Conservation (phyloP, 37 sponge, comb jelly and placozoan genomes). For the Petrosia ficiformis region DNA sequence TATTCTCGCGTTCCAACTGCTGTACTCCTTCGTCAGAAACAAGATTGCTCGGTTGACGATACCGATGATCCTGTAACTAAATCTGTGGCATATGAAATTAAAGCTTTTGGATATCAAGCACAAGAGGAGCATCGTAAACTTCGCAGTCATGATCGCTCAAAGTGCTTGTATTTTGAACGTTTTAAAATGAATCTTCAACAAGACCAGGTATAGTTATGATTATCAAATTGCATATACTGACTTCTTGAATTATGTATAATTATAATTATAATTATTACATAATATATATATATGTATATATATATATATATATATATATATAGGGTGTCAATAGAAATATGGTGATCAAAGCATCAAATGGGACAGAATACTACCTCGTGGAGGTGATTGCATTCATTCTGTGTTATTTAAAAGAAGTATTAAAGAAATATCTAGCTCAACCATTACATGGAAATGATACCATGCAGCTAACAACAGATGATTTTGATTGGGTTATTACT, state of each 20-base stretch:
- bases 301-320: background rate
- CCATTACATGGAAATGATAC: too few relatives aligned
- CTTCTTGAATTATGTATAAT: too few relatives aligned
- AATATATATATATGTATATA: background rate
- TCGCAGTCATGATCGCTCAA: background rate
- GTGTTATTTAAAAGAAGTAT: slow-evolving; percentile 27
- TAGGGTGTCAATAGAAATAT: slow-evolving; percentile 32
- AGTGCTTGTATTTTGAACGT: slow-evolving; percentile 40
- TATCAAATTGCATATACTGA: too few relatives aligned
- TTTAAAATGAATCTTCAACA: slow-evolving; percentile 48
- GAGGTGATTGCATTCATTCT: slow-evolving; percentile 49
- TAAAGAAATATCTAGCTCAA: background rate
- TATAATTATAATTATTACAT: too few relatives aligned
- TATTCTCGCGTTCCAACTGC: slow-evolving; percentile 43
- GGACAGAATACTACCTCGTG: slow-evolving; percentile 26
- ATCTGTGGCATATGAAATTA: background rate
- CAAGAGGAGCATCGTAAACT: slow-evolving; percentile 10
- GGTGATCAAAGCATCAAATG: slow-evolving; percentile 22
- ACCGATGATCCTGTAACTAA: background rate
- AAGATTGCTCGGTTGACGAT: background rate
- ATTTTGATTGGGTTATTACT: slow-evolving; percentile 61
- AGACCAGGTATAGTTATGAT: slow-evolving; percentile 38
- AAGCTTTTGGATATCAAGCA: slow-evolving; percentile 42
- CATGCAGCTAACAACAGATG: background rate
- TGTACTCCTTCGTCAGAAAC: slow-evolving; percentile 21